Conservation (phyloP, 2,888 invertebrate species). For the Drosophila cognata region DNA sequence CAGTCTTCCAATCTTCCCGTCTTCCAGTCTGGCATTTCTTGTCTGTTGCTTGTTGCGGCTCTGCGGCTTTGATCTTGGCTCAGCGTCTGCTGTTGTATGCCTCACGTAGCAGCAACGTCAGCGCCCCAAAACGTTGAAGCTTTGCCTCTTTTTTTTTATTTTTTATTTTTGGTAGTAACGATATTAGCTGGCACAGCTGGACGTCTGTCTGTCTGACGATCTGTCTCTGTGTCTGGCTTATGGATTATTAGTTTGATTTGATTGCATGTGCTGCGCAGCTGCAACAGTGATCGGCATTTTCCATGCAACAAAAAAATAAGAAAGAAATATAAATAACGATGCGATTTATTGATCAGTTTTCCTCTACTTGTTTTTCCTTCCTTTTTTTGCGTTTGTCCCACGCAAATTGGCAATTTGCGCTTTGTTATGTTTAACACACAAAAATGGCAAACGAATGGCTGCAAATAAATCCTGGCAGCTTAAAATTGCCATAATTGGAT, state of each 20-base stretch:
- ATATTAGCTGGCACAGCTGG: constrained; percentile 83
- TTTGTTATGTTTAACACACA: constrained; percentile 60
- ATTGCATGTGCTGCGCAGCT: constrained; percentile 64
- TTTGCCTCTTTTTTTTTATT: constrained; percentile 51
- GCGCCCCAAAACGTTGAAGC: constrained; percentile 61
- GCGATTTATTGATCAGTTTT: constrained; percentile 19
- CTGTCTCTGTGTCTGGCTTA: constrained; percentile 56
- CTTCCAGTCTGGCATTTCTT: constrained; percentile 13
- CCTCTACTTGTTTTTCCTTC: background rate
- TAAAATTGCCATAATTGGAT: constrained; percentile 59
- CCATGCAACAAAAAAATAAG: constrained; percentile 21
- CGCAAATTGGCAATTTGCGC: constrained; percentile 73
- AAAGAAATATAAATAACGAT: background rate
- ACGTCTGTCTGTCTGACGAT: constrained; percentile 49
- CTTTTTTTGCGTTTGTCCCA: constrained; percentile 37
- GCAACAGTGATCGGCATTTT: constrained; percentile 67
- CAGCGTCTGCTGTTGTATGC: constrained; percentile 32
- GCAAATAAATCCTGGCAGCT: constrained; percentile 52
- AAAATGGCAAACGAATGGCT: constrained; percentile 66
- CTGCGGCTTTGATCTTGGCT: constrained; percentile 27
- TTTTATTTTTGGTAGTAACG: constrained; percentile 57
- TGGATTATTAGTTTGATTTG: constrained; percentile 82
- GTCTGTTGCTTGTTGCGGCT: constrained; percentile 56
- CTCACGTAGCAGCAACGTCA: constrained; percentile 65
- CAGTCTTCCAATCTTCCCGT: constrained; percentile 20